Base-by-base conservation (phyloP, 2,888 invertebrate genomes). In the Cartodere bifasciata region DNA sequence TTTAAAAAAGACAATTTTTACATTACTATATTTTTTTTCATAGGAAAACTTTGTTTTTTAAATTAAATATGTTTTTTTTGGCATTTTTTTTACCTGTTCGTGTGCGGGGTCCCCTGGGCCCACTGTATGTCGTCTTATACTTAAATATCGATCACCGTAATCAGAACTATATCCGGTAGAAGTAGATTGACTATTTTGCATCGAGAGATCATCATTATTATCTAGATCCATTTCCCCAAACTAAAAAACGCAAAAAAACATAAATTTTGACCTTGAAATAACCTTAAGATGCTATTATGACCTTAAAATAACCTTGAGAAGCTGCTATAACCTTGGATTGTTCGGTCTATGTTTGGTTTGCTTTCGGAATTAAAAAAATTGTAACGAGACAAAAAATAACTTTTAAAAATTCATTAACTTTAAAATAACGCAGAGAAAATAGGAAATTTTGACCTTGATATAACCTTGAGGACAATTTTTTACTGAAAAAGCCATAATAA, bases 101-200 rank as follows among this genome's bases (percentile, higher is more conserved):
- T 87, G 87, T 1, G 83, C 71, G 16, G 85, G 78, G 64, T 91
- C 88, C 3, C 90, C 90, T 0, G 88, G 88, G 0, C 92, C 92
- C 1, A 94, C 91, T 0, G 94, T 94, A 56, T 94, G 92, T 12
- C 92, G 65, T 21, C 92, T 66, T 28, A 81, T 75, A 27, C 81
- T 79, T 37, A 68, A 58, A 47, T 69, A 68, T 39, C 53, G 54
- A 43, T 62, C 61, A 16, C 55, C 53, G n/a, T 53, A 48, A 32
- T 35, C 45, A 32, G 32, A 48, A 44, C 46, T 50, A 23, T 47
- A 58, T 42, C 43, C 54, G 24, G 43, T 55, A 41, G 46, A 45
- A 31, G 44, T 45, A 1, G 50, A 50, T 15, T 53, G 54, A 20
- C 55, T 50, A 6, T 52, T 48, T 17, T 56, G 37, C 2, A 56